Evolutionary conservation across 2,113 vertebrate genomes (phyloP), one percentile per base, ranked within the genome.

Genomic region (Cyanoderma ruficeps): DNA sequence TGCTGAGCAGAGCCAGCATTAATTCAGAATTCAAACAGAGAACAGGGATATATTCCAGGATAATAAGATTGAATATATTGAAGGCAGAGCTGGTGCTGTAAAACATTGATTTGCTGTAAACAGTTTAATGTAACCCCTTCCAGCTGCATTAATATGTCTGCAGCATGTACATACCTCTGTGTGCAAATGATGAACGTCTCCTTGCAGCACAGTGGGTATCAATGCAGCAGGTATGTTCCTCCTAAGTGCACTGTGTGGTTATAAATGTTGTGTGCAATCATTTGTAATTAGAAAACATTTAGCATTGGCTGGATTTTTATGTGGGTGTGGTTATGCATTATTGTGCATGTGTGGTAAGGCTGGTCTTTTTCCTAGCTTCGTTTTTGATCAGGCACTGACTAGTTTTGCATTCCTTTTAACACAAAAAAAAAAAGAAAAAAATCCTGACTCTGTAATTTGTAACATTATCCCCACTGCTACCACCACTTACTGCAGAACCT

Each of bases 81-180:
- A 91, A 79, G 83, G 27, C 72, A 84, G 69, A 87, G 69, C 75
- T 74, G 64, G 47, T 67, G 90, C 71, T 95, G 53, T 86, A 75
- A 94, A 94, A 63, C 72, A 93, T 1, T 81, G 83, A 92, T 94
- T 95, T 86, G 80, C 60, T 90, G 76, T 78, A 75, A 93, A 75
- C 81, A 93, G 76, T 67, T 94, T 90, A 92, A 93, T 79, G 68
- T 79, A 52, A 52, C 64, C 68, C 83, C 69, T 96, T 81, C 35
- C 92, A 96, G 85, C 82, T 78, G 67, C 80, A 90, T 90, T 90
- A 70, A 71, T 81, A 14, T 6, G 16, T 79, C 76, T 94, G 83
- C 53, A 49, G 72, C 30, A 67, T 17, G 56, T 81, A 24, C 81
- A 22, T 35, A 49, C 22, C 31, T 85, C 61, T 64, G 49, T 64